Evolutionary conservation across 2,113 vertebrate species (phyloP), one percentile per base, ranked within the genome.

Genomic region (Macaca nemestrina): DNA sequence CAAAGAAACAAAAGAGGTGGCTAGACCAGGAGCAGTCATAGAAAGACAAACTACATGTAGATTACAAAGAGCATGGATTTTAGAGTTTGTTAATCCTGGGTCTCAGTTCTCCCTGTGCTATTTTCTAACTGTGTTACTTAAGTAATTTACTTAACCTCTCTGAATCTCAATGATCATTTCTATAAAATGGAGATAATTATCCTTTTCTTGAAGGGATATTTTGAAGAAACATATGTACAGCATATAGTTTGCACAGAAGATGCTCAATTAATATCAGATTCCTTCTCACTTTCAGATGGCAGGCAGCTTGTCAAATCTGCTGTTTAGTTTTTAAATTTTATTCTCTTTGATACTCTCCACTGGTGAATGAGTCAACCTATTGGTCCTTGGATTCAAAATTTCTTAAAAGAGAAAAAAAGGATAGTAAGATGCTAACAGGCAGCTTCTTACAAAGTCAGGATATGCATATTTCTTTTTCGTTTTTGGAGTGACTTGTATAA

Each of bases 321-420:
- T 97, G 13, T 88, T 91, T 50, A 43, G 82, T 95, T 91, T 78
- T 55, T 92, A 92, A 50, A 35, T 75, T 61, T 94, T 91, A 68
- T 4, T 86, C 17, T 83, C 70, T 87, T 45, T 83, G 59, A 45
- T 76, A 45, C 8, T 38, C 45, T 93, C 11, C 50, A 76, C 6
- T 72, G 17, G 68, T 72, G 38, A 88, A 61, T 79, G 57, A 17
- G 5, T 79, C 73, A 59, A 79, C 61, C 22, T 85, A 30, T 27
- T 87, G 55, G 38, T 82, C 8, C 3, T 45, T 95, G 61, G 73
- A 18, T 8, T 67, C 38, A 61, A 40, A 70, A 70, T 83, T 2
- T 88, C 23, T 95, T 89, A 40, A 90, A 43, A 59, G 45, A 81
- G 27, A 89, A 18, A 68, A 16, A 27, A 84, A 87, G 22, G 8